Evolutionary conservation across 1,140 invertebrate genomes (phyloP).

Genomic region (Drosophila melanogaster): Release_6_plus_ISO1_MT NT_033779.5:13485001-13485500

Average conservation of each 20-base stretch:
- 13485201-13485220: constrained; percentile 92
- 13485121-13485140: constrained; percentile 94
- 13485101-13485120: constrained; percentile 95
- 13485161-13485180: constrained; percentile 88
- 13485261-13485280: constrained; percentile 59
- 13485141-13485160: constrained; percentile 90
- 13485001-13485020: constrained; percentile 47
- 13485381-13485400: constrained; percentile 42
- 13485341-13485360: constrained; percentile 35
- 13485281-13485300: constrained; percentile 69
- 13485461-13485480: constrained; percentile 72
- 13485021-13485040: constrained; percentile 15
- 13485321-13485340: constrained; percentile 34
- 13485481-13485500: constrained; percentile 48
- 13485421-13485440: constrained; percentile 65
- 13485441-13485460: constrained; percentile 75
- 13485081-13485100: constrained; percentile 85
- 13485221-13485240: constrained; percentile 93
- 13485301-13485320: constrained; percentile 66
- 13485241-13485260: constrained; percentile 88
- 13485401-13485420: constrained; percentile 35
- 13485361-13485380: constrained; percentile 35
- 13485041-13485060: constrained; percentile 82
- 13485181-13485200: constrained; percentile 93
- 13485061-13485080: constrained; percentile 65